Base-by-base conservation (phyloP, 2,888 invertebrate genomes). In the Plebejus melissa region DNA sequence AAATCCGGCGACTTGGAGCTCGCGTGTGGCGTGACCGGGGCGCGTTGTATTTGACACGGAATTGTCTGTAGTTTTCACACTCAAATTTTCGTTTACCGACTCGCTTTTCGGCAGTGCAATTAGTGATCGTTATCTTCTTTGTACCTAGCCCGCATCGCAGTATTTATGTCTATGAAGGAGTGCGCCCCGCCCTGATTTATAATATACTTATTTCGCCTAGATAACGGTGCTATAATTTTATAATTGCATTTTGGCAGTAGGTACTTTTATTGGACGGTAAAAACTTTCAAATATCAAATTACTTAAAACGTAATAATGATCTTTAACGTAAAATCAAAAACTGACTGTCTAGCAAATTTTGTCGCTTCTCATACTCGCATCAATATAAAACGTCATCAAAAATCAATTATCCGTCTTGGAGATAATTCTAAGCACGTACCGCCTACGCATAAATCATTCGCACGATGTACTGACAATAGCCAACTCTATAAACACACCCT, bases 1-100 rank as follows among this genome's bases (percentile, higher is more conserved):
- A 6, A 38, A 28, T 46, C 71, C 58, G 71, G 74, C 60, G 65
- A 74, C 65, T 75, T 57, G 16, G 41, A 16, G 28, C 58, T 57
- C 36, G 75, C 70, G 71, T 74, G 72, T 58, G 60, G 90, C 90
- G 91, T 90, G 91, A 88, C 87, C 81, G 71, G 74, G 75, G 79
- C 80, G 82, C 80, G 84, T 83, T 83, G 83, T 83, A 81, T 88
- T 89, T 88, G 89, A 89, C 90, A 88, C 89, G 90, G 83, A 83
- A 87, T 85, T 82, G 85, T 85, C 85, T 84, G 87, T 87, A 87
- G 87, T 88, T 90, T 89, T 89, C 88, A 86, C 90, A 90, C 91
- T 89, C 87, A 88, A 89, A 91, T 88, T 88, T 89, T 89, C 87
- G 86, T 87, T 86, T 84, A 86, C 83, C 84, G 83, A 84, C 87